These are phyloP conservation scores for Pachyramphus minor DNA, from an alignment of 2,113 vertebrate genomes.

Conservation along the genomic window DNA sequence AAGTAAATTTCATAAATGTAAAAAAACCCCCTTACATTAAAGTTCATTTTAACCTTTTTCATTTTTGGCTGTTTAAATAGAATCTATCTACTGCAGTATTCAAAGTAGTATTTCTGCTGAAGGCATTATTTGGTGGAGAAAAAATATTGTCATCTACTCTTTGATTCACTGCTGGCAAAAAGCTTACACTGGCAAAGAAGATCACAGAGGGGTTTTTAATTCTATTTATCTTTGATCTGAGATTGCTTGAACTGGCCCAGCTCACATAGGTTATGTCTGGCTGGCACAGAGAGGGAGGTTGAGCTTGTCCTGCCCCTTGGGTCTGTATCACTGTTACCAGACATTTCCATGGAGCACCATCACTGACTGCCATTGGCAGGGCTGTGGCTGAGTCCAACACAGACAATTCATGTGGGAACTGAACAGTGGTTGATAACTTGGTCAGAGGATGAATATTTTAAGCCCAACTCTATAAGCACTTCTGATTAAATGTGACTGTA, in stretches of 20 bases:
- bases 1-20: background rate
- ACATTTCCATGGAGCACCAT: background rate
- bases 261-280: background rate
- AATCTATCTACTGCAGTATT: background rate
- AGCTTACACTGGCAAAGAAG: background rate
- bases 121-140: background rate
- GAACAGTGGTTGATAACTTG: background rate
- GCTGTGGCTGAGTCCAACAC: background rate
- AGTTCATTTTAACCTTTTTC: background rate
- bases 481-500: background rate
- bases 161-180: background rate
- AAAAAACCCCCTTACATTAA: background rate
- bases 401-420: background rate
- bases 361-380: background rate
- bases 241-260: background rate
- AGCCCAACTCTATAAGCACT: background rate
- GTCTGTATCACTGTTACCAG: fast-evolving
- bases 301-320: background rate
- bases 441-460: background rate
- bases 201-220: background rate
- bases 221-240: background rate
- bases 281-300: background rate
- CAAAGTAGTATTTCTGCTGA: background rate
- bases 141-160: background rate
- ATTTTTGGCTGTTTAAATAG: background rate